These are phyloP conservation scores for Drosophila sp. DNA, from an alignment of 1,140 invertebrate species.

Conservation along the genomic window DNA sequence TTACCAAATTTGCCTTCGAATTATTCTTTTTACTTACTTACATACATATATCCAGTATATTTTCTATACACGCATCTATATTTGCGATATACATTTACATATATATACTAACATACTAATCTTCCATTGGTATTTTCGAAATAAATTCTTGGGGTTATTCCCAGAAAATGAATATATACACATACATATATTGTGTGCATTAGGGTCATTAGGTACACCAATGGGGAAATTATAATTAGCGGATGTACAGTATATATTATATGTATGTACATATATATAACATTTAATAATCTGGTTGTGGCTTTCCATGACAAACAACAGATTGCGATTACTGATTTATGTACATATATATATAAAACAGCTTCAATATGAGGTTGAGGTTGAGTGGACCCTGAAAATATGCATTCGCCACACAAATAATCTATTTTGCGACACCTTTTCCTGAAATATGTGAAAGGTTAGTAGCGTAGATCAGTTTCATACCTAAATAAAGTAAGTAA, in stretches of 20 bases:
- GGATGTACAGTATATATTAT: background rate
- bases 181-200: background rate
- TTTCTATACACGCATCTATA: background rate
- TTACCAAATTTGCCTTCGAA: background rate
- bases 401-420: no score
- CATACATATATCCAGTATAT: background rate
- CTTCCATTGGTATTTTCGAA: background rate
- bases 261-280: background rate
- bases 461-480: no score
- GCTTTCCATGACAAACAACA: background rate
- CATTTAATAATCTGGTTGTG: background rate
- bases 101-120: background rate
- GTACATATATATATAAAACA: no score
- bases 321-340: background rate
- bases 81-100: background rate
- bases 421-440: no score
- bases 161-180: background rate
- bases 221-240: background rate
- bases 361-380: no score
- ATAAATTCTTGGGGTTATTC: constrained; percentile 4
- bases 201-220: background rate
- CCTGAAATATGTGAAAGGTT: no score
- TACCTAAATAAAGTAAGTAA: no score
- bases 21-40: background rate
- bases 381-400: no score